phyloP scores from a whole-genome alignment of 2,113 vertebrate genomes.

The Rana temporaria region DNA sequence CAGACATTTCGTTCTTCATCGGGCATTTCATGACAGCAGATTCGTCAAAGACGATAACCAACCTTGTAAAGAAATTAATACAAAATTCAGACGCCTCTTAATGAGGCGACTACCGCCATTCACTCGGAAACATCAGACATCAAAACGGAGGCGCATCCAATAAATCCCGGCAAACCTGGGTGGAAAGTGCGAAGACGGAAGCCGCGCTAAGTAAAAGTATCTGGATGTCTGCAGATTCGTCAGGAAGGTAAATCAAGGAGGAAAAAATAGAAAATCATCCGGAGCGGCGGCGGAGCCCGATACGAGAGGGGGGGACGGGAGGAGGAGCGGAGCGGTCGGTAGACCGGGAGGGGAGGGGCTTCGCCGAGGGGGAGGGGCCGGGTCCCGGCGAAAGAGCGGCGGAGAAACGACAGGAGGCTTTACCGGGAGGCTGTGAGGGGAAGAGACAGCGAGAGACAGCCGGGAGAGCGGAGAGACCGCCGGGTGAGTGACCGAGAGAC shows the following conservation, averaged over 20 bases:
- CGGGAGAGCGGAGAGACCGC: neutral
- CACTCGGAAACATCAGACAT: neutral
- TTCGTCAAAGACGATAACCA: neutral
- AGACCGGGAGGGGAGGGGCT: neutral
- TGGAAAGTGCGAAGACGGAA: conserved; percentile 17
- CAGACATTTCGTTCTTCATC: neutral
- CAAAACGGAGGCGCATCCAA: too few species aligned
- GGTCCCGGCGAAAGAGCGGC: conserved; percentile 18
- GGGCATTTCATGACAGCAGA: neutral
- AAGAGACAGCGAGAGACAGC: conserved; percentile 42
- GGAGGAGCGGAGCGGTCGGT: neutral
- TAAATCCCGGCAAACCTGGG: neutral
- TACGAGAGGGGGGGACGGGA: neutral
- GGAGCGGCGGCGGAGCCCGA: neutral
- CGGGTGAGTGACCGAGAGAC: conserved; percentile 40
- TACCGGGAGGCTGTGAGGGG: conserved; percentile 45
- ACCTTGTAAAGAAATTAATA: neutral
- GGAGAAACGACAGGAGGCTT: neutral
- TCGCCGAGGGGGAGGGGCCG: neutral
- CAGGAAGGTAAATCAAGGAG: neutral
- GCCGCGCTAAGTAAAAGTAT: conserved; percentile 1
- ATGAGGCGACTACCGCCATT: too few species aligned
- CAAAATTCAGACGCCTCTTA: too few species aligned
- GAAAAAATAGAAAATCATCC: too few species aligned
- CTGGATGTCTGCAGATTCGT: conserved; percentile 27